These are phyloP conservation scores for Periphyllus acericola DNA, from an alignment of 2,888 invertebrate genomes.

Conservation along the genomic window DNA sequence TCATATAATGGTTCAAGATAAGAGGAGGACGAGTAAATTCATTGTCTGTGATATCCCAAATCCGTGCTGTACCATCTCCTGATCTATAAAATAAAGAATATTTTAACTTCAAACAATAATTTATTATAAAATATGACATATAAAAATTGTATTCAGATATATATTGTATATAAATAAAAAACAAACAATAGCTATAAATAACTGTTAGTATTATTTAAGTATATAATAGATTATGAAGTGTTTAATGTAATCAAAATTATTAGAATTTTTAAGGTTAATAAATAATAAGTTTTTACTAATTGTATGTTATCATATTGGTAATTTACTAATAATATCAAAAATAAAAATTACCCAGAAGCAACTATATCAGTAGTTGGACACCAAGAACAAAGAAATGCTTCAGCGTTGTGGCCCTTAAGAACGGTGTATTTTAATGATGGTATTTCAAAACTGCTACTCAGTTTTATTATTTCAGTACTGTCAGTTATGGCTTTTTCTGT, in stretches of 20 bases:
- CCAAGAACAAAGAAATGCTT: conserved; percentile 99
- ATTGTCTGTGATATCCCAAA: conserved; percentile 96
- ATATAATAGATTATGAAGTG: no score
- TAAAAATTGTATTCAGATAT: not conserved
- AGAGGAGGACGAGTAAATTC: conserved; percentile 90
- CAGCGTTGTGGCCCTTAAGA: conserved; percentile 94
- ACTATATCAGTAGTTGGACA: conserved; percentile 97
- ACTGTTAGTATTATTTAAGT: no score
- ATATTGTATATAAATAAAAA: not conserved
- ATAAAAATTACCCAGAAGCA: conserved; percentile 81
- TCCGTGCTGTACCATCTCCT: conserved; percentile 97
- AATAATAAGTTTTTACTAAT: no score
- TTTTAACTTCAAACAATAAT: not conserved
- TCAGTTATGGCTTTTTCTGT: conserved; percentile 57
- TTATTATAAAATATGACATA: no score
- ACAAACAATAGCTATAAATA: no score
- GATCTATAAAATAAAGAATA: conserved; percentile 71
- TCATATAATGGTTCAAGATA: conserved; percentile 96
- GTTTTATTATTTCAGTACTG: conserved; percentile 66
- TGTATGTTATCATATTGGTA: no score
- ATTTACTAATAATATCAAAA: no score
- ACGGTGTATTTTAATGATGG: conserved; percentile 95
- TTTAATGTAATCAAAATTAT: no score
- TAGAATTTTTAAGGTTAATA: no score
- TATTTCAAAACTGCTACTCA: conserved; percentile 81